Evolutionary conservation across 2,888 invertebrate species (phyloP).

Genomic region (Oxyteleia sp.): DNA sequence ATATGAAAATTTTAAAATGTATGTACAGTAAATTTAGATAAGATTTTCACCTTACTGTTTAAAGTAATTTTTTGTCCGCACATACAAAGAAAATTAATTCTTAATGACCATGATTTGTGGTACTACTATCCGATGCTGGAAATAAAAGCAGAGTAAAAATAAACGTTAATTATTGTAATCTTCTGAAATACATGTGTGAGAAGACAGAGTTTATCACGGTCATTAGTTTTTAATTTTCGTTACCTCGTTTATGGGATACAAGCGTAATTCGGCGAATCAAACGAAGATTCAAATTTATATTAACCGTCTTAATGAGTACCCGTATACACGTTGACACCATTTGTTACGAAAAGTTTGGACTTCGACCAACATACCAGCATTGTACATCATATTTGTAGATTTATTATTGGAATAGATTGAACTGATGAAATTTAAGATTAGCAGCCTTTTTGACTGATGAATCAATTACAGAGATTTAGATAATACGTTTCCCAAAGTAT

Average conservation of each 20-base stretch:
- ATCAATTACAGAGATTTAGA: constrained; percentile 44
- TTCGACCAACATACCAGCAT: constrained; percentile 57
- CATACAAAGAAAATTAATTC: no score
- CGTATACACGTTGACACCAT: constrained; percentile 53
- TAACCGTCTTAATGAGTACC: constrained; percentile 38
- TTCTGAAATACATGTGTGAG: no score
- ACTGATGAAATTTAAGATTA: constrained; percentile 58
- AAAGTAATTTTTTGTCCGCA: no score
- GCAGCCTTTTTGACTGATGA: constrained; percentile 7
- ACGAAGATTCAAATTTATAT: constrained; percentile 34
- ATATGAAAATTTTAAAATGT: no score
- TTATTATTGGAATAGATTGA: constrained; percentile 34
- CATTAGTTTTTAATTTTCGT: neutral
- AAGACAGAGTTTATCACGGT: no score
- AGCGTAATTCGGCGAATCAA: constrained; percentile 4
- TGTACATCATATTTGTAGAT: constrained; percentile 34
- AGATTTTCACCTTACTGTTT: no score
- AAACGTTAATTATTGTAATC: no score
- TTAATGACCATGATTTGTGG: no score
- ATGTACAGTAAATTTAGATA: no score
- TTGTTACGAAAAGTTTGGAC: constrained; percentile 25
- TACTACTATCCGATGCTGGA: no score
- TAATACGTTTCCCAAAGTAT: no score
- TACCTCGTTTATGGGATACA: neutral
- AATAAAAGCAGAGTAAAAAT: no score